phyloP scores from a whole-genome alignment of 2,113 vertebrate species.

The Anseranas semipalmata region DNA sequence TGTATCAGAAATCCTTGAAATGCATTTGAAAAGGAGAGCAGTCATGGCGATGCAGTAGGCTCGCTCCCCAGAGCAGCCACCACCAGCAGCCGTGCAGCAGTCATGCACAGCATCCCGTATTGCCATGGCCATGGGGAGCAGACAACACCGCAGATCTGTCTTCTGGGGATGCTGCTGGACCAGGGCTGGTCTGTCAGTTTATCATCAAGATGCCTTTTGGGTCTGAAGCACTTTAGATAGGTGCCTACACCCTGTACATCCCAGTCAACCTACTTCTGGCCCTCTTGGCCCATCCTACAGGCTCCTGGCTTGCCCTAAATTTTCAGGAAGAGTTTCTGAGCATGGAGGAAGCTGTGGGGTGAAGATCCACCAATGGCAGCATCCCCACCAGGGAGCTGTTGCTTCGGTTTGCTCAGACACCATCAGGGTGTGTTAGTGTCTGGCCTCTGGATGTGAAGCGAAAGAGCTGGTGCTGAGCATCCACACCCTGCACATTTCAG shows the following conservation, averaged over 20 bases:
- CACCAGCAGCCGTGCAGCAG: background rate
- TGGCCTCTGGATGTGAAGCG: background rate
- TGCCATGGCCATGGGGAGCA: background rate
- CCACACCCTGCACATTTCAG: fast-evolving
- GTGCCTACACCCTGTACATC: background rate
- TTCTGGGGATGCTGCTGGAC: background rate
- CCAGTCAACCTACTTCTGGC: background rate
- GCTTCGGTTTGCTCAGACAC: background rate
- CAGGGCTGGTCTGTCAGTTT: background rate
- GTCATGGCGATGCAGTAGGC: too few relatives aligned
- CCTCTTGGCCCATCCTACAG: background rate
- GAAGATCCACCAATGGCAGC: background rate
- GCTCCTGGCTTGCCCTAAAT: background rate
- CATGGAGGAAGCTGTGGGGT: background rate
- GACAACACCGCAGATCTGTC: background rate
- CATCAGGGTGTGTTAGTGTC: fast-evolving
- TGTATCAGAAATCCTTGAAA: background rate
- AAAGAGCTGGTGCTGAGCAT: background rate
- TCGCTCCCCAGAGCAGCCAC: background rate
- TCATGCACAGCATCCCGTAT: background rate
- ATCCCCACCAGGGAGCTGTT: background rate
- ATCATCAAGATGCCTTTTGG: background rate
- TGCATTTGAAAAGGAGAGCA: background rate
- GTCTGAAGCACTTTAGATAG: background rate
- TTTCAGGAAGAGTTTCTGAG: background rate